Conservation (phyloP, 2,888 invertebrate species). For the Perithous albicinctus region DNA sequence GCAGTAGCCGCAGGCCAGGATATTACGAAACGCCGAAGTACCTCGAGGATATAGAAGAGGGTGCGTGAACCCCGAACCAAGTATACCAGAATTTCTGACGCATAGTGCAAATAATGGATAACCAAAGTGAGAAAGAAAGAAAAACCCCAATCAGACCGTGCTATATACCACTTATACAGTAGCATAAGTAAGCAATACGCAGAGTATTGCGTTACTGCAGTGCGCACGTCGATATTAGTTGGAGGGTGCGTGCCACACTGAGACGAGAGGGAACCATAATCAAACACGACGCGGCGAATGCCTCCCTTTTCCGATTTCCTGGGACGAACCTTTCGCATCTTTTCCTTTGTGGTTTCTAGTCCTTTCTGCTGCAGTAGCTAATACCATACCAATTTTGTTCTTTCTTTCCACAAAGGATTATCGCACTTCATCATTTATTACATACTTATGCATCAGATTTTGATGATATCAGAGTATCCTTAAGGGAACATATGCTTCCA, state of each 20-base stretch:
- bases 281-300: constrained; percentile 75
- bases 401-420: constrained; percentile 12
- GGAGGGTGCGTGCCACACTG: constrained; percentile 72
- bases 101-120: constrained; percentile 76
- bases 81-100: constrained; percentile 69
- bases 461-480: neutral
- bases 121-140: constrained; percentile 47
- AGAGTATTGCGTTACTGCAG: constrained; percentile 72
- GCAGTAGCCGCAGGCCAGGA: constrained; percentile 35
- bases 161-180: constrained; percentile 35
- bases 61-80: constrained; percentile 1
- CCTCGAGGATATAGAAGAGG: constrained; percentile 65
- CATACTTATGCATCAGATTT: neutral
- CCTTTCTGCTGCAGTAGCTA: neutral
- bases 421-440: neutral
- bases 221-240: constrained; percentile 72
- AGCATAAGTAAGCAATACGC: constrained; percentile 55
- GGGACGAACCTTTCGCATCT: constrained; percentile 56
- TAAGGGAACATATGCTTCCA: neutral
- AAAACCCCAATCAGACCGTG: constrained; percentile 29
- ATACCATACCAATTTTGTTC: constrained; percentile 5
- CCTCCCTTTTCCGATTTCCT: constrained; percentile 67
- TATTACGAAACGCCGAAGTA: constrained; percentile 71
- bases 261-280: constrained; percentile 73
- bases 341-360: constrained; percentile 31